Evolutionary conservation across 2,113 vertebrate genomes (phyloP).

Genomic region (Paradisaea rubra): DNA sequence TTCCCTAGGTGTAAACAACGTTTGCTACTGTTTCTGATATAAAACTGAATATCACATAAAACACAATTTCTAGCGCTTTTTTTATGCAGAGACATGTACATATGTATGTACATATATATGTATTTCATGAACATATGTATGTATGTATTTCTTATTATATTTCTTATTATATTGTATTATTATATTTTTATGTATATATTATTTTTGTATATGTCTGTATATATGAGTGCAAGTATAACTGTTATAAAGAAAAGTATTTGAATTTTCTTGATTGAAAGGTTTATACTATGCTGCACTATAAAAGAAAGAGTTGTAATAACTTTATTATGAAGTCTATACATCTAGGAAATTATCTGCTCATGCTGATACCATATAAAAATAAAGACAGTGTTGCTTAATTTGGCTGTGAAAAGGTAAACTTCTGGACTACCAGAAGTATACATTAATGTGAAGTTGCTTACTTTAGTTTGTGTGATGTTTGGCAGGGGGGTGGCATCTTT

Average conservation of each 20-base stretch:
- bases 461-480: not conserved
- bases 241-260: not conserved
- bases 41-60: not conserved
- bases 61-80: not conserved
- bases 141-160: not conserved
- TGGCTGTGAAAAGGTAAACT: not conserved
- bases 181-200: not conserved
- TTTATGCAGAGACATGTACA: not conserved
- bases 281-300: not conserved
- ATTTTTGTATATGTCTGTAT: not conserved
- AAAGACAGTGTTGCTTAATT: not conserved
- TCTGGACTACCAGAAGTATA: not conserved
- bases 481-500: not conserved
- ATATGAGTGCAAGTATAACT: accelerated
- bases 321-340: not conserved
- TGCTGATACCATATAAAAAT: not conserved
- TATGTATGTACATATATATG: not conserved
- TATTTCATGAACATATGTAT: not conserved
- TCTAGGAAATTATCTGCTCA: not conserved
- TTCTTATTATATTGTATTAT: not conserved
- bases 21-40: not conserved
- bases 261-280: not conserved
- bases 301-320: not conserved
- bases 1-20: not conserved
- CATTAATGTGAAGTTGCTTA: not conserved